Conservation (phyloP, 2,113 vertebrate species). For the Uropsilus gracilis region DNA sequence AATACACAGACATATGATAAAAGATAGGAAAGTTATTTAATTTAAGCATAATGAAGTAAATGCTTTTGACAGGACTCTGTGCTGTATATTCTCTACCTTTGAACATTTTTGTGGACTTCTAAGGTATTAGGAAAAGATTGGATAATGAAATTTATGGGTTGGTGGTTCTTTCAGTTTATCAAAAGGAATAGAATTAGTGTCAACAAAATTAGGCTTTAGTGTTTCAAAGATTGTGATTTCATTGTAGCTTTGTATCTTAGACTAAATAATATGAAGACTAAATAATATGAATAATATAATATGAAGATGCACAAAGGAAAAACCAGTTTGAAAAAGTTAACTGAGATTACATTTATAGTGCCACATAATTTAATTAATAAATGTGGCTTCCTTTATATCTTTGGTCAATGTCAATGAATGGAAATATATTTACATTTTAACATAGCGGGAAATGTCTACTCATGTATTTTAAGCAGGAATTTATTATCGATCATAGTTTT, state of each 20-base stretch:
- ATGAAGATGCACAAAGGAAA: background rate
- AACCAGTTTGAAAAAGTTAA: background rate
- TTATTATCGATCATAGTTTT: constrained; percentile 3
- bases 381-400: background rate
- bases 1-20: background rate
- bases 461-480: background rate
- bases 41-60: background rate
- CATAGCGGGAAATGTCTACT: background rate
- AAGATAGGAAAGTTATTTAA: background rate
- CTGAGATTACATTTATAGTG: background rate
- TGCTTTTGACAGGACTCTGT: background rate
- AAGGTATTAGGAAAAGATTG: background rate
- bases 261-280: background rate
- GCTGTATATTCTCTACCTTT: background rate
- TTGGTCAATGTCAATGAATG: background rate
- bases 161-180: background rate
- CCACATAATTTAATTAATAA: background rate
- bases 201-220: background rate
- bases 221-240: background rate
- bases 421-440: background rate
- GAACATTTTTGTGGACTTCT: background rate
- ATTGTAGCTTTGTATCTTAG: background rate
- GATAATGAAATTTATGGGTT: background rate
- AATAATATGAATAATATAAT: too few relatives aligned
- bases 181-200: background rate